These are phyloP conservation scores for Cyprinella venusta DNA, from an alignment of 2,797 vertebrate genomes.

Conservation along the genomic window DNA sequence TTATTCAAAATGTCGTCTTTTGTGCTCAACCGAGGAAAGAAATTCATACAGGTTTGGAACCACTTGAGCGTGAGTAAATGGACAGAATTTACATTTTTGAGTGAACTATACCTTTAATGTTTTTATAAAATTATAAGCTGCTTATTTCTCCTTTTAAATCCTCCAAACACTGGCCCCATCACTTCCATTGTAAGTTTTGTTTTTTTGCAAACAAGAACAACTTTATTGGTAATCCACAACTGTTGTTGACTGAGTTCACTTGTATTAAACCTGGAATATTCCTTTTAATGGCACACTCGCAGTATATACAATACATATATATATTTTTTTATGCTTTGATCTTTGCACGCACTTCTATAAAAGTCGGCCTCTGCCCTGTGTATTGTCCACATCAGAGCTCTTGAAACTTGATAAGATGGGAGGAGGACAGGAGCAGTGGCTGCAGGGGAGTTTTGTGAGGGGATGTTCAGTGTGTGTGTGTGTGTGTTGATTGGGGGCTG, in stretches of 20 bases:
- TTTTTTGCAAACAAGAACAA: too few relatives aligned
- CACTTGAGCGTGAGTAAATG: too few relatives aligned
- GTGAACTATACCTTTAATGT: neutral
- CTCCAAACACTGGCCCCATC: neutral
- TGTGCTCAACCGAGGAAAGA: too few relatives aligned
- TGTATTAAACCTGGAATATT: neutral
- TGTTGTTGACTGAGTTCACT: neutral
- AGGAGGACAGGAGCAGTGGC: slow-evolving; percentile 54
- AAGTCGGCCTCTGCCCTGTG: slow-evolving; percentile 46
- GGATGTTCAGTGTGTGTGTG: slow-evolving; percentile 34
- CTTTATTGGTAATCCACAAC: neutral
- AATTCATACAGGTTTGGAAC: too few relatives aligned
- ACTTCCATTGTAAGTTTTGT: neutral
- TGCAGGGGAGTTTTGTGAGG: slow-evolving; percentile 51
- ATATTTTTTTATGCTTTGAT: neutral
- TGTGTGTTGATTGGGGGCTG: slow-evolving; percentile 19
- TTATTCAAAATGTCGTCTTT: too few relatives aligned
- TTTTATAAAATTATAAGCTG: neutral
- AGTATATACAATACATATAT: neutral
- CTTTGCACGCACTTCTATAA: slow-evolving; percentile 32
- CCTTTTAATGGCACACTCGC: neutral
- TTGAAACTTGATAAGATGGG: slow-evolving; percentile 64
- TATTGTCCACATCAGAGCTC: slow-evolving; percentile 61
- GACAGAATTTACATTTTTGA: neutral
- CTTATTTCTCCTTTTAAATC: neutral